Base-by-base conservation (phyloP, 2,113 vertebrate species). In the Phylloscopus trochiloides region DNA sequence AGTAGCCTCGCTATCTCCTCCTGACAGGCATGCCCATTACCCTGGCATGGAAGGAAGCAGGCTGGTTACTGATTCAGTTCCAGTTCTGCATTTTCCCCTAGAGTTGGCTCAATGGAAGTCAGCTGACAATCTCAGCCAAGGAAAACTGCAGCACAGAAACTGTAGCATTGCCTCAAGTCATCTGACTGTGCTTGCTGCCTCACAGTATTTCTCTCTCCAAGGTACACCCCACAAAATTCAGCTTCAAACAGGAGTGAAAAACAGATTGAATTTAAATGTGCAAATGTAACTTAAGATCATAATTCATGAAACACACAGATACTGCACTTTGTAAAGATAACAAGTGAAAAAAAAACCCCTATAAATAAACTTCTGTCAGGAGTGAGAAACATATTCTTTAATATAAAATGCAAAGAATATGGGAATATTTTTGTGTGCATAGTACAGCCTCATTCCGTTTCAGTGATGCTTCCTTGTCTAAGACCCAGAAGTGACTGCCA, bases 21-120 rank as follows among this genome's bases (percentile, higher is more conserved):
- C 76, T 73, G 72, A 45, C 72, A 90, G 79, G 63, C 66, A 50
- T 3, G 13, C n/a, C 91, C 63, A 62, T 91, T 86, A 84, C 36
- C 59, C 38, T 34, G 52, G 81, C 73, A 79, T 5, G 32, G 78
- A 61, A 90, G 42, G 58, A 72, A 76, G 58, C 18, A 82, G 67
- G 45, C 38, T 86, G 62, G 74, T n/a, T 95, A 91, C 72, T 76
- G 81, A 73, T 77, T 94, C 75, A 73, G 50, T 83, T 90, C 74
- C 78, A 93, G 26, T 50, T 86, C 88, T 94, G 71, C 38, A 45
- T 86, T 95, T 87, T 62, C 22, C 82, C 52, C 40, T 34, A 24
- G 78, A 94, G 48, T 9, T 86, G 78, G 62, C 58, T 82, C 16
- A 3, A 32, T 52, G 57, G 32, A 91, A 87, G 66, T 48, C 1